Evolutionary conservation across 2,113 vertebrate species (phyloP).

Genomic region (Spheniscus mendiculus): DNA sequence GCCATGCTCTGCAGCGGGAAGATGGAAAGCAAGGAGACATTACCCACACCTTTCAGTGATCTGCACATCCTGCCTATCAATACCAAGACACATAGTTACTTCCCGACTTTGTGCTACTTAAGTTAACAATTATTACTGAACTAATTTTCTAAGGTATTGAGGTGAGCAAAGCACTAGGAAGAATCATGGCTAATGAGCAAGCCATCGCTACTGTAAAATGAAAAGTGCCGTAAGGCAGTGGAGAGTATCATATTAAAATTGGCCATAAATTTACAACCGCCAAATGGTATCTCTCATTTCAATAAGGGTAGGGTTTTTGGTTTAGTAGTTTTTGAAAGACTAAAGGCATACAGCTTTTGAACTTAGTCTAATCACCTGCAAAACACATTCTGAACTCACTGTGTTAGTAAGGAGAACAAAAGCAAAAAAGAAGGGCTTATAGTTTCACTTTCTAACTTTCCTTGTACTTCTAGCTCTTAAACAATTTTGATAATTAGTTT

Average conservation of each 20-base stretch:
- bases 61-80: background rate
- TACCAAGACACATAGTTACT: background rate
- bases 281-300: background rate
- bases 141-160: background rate
- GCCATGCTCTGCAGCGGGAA: background rate
- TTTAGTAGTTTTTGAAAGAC: background rate
- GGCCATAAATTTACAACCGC: background rate
- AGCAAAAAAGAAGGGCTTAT: background rate
- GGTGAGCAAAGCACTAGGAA: background rate
- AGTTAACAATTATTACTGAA: background rate
- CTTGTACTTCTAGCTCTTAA: background rate
- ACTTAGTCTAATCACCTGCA: background rate
- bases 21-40: background rate
- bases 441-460: background rate
- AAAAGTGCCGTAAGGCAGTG: background rate
- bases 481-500: background rate
- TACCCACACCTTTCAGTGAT: background rate
- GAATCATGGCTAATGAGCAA: background rate
- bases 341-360: background rate
- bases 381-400: background rate
- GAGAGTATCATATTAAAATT: background rate
- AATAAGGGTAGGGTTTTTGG: background rate
- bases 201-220: background rate
- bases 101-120: background rate
- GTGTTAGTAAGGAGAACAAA: background rate